Evolutionary conservation across 2,797 vertebrate species (phyloP).

Genomic region (Danio jaintianensis): DNA sequence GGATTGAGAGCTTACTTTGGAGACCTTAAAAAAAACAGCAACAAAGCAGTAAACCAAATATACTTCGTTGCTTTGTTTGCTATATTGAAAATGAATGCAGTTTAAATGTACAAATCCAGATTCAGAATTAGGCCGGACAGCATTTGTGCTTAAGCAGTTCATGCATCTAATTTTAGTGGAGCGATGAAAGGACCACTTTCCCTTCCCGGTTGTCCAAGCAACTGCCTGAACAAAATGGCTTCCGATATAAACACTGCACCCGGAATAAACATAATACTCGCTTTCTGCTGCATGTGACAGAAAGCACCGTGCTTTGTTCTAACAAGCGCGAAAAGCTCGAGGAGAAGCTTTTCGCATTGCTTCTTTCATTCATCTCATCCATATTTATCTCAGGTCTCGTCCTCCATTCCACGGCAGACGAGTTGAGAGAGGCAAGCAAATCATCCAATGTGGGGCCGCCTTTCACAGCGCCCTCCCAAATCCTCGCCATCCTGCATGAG

Average conservation of each 20-base stretch:
- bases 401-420: slow-evolving; percentile 71
- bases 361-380: slow-evolving; percentile 78
- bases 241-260: slow-evolving; percentile 35
- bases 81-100: background rate
- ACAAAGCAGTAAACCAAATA: slow-evolving; percentile 71
- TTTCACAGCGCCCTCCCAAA: slow-evolving; percentile 67
- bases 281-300: slow-evolving; percentile 19
- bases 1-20: slow-evolving; percentile 79
- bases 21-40: slow-evolving; percentile 58
- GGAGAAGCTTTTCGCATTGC: slow-evolving; percentile 64
- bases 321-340: slow-evolving; percentile 60
- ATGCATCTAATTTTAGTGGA: slow-evolving; percentile 36
- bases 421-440: slow-evolving; percentile 62
- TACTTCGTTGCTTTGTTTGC: background rate
- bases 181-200: slow-evolving; percentile 42
- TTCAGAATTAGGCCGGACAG: background rate
- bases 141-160: slow-evolving; percentile 21
- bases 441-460: slow-evolving; percentile 71
- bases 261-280: background rate
- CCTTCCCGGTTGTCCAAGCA: slow-evolving; percentile 37
- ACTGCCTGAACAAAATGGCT: slow-evolving; percentile 45
- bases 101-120: background rate
- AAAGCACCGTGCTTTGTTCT: slow-evolving; percentile 69
- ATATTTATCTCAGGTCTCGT: slow-evolving; percentile 75
- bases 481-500: slow-evolving; percentile 68